These are phyloP conservation scores for Liparis tanakae DNA, from an alignment of 2,797 vertebrate species.

Conservation along the genomic window DNA sequence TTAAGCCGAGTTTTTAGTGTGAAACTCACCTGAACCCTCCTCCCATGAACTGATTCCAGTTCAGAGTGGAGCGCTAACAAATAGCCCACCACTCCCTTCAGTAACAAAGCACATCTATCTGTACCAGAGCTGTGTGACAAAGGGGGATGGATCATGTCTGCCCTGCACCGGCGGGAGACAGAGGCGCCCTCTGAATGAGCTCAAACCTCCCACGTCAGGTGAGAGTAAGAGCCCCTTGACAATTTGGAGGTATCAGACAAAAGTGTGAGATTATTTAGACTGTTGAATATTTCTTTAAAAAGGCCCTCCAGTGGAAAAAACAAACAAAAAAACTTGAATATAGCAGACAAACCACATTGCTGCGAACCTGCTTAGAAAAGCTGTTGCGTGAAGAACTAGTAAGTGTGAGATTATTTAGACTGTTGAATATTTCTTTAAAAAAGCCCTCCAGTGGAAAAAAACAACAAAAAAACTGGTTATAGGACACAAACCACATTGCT, in stretches of 20 bases:
- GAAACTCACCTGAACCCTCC: slow-evolving; percentile 41
- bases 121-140: slow-evolving; percentile 46
- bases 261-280: slow-evolving; percentile 23
- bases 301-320: neutral
- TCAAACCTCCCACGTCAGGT: slow-evolving; percentile 44
- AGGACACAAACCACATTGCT: slow-evolving; percentile 3
- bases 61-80: slow-evolving; percentile 49
- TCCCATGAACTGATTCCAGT: slow-evolving; percentile 47
- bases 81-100: slow-evolving; percentile 63
- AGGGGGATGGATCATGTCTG: slow-evolving; percentile 50
- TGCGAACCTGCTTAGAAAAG: slow-evolving; percentile 1
- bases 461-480: neutral
- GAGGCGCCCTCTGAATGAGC: slow-evolving; percentile 32
- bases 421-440: slow-evolving; percentile 21
- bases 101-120: slow-evolving; percentile 65
- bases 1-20: slow-evolving; percentile 9
- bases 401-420: too few relatives aligned
- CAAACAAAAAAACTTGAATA: neutral
- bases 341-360: neutral
- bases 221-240: slow-evolving; percentile 59
- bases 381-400: neutral
- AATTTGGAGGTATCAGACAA: slow-evolving; percentile 35
- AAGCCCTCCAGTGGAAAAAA: fast-evolving
- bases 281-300: neutral
- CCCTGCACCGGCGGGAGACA: slow-evolving; percentile 20